Percentiles rank a stretch among this genome's conserved stretches.
These are phyloP conservation scores for Eleginops maclovinus DNA, from an alignment of 2,113 vertebrate genomes.

Conservation along the genomic window DNA sequence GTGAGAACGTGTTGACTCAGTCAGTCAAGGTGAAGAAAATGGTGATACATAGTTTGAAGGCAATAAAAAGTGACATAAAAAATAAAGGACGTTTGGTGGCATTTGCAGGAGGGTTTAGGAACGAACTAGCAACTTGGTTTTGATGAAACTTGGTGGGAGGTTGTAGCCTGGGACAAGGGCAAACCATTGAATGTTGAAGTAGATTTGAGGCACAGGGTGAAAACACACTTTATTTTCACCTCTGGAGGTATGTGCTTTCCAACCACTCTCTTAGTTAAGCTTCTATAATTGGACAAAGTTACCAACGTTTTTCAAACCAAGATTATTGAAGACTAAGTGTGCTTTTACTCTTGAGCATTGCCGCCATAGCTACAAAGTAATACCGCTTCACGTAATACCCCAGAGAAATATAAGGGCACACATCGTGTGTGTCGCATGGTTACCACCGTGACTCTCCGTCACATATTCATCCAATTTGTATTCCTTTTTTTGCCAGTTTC, in stretches of 20 bases:
- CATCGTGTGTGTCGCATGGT: constrained; percentile 2
- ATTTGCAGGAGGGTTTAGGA: no score
- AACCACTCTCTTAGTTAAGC: no score
- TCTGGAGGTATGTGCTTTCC: no score
- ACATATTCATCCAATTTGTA: constrained; percentile 10
- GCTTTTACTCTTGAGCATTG: no score
- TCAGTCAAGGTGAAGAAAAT: not conserved
- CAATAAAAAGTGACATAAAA: not conserved
- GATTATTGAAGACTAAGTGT: not conserved
- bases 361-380: not conserved
- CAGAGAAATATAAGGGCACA: constrained; percentile 11
- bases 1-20: no score
- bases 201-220: no score
- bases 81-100: not conserved
- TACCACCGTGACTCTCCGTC: constrained; percentile 5
- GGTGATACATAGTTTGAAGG: not conserved
- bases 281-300: no score
- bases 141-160: no score
- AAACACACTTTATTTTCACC: no score
- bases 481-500: constrained; percentile 43
- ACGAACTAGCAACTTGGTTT: no score
- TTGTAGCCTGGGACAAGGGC: no score
- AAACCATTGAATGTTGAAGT: no score
- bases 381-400: constrained; percentile 4
- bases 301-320: not conserved